Percentiles rank a stretch among this genome's conserved stretches.
phyloP scores from a whole-genome alignment of 2,888 invertebrate genomes.

The Cosmia pyralina region DNA sequence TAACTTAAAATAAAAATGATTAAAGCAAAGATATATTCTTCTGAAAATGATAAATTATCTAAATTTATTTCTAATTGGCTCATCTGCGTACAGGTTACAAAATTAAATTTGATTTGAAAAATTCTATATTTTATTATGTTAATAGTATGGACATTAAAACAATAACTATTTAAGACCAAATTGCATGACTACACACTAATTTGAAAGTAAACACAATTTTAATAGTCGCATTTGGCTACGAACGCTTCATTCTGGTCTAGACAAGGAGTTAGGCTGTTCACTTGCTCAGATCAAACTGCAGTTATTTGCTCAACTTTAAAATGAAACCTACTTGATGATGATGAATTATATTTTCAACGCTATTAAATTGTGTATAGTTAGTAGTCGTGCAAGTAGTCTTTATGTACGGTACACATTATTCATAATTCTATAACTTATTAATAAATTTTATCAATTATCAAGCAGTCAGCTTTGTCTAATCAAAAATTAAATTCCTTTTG shows the following conservation, averaged over 20 bases:
- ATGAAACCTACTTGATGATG: background rate
- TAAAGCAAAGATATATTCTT: background rate
- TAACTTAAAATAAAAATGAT: background rate
- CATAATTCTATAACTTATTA: conserved; percentile 31
- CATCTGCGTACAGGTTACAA: background rate
- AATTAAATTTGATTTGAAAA: background rate
- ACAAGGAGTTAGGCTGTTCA: conserved; percentile 1
- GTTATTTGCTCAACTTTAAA: background rate
- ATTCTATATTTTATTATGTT: background rate
- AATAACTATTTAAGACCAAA: background rate
- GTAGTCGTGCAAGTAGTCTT: background rate
- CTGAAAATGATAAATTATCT: background rate
- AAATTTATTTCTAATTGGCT: background rate
- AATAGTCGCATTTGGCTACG: background rate
- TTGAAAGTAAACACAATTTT: background rate
- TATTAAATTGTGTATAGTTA: background rate
- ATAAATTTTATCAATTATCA: conserved; percentile 39
- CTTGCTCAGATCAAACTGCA: background rate
- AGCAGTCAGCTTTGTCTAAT: conserved; percentile 65
- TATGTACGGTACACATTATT: conserved; percentile 6
- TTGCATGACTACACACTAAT: background rate
- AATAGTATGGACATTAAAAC: background rate
- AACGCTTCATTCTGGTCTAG: background rate
- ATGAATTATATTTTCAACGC: background rate
- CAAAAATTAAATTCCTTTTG: conserved; percentile 84